Conservation (phyloP, 2,113 vertebrate genomes). For the Fregetta grallaria region DNA sequence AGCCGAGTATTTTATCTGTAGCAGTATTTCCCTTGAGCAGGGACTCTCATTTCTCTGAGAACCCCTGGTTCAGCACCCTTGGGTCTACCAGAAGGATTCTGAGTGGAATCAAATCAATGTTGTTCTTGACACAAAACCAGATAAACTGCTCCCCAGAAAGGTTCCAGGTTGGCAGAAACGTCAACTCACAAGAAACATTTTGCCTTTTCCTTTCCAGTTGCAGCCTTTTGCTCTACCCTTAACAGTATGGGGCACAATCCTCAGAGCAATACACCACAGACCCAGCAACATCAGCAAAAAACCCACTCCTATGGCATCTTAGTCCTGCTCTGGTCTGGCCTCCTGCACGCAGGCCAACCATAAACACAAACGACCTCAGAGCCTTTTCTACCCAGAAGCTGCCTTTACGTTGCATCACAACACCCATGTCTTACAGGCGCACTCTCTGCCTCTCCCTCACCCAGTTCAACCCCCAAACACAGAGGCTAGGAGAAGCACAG, state of each 20-base stretch:
- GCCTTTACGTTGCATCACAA: background rate
- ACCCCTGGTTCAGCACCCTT: background rate
- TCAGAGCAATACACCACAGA: background rate
- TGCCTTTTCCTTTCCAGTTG: background rate
- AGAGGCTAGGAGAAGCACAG: background rate
- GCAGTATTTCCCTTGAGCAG: background rate
- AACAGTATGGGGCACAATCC: background rate
- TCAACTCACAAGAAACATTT: background rate
- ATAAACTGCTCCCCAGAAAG: background rate
- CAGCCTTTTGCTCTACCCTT: background rate
- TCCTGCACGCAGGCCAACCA: background rate
- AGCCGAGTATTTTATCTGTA: background rate
- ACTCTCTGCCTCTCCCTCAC: background rate
- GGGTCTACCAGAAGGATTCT: background rate
- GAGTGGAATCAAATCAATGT: background rate
- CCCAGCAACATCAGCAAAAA: background rate
- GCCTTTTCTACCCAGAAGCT: background rate
- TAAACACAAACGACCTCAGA: background rate
- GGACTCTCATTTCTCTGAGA: background rate
- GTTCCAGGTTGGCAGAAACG: background rate
- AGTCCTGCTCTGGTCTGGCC: background rate
- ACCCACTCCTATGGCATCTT: rapidly evolving
- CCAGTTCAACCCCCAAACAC: background rate
- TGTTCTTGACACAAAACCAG: background rate
- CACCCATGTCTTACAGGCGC: background rate